Evolutionary conservation across 1,140 invertebrate genomes (phyloP).

Genomic region (Drosophila guanche): DNA sequence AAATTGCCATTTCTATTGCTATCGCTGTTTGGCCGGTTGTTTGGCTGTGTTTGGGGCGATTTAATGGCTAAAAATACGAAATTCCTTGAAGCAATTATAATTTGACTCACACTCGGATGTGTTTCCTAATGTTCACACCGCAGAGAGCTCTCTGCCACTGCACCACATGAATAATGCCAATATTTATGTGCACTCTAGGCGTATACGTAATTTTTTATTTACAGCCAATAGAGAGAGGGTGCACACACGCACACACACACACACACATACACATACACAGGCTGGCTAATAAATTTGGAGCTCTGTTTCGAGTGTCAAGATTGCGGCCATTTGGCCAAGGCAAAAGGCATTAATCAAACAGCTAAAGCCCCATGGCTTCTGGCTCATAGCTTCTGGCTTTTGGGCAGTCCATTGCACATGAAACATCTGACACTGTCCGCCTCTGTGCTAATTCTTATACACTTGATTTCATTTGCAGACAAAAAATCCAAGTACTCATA

Average conservation of each 20-base stretch:
- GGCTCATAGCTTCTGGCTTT: slow-evolving; percentile 7
- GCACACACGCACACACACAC: slow-evolving; percentile 27
- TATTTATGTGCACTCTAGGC: slow-evolving; percentile 54
- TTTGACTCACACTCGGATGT: slow-evolving; percentile 17
- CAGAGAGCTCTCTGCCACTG: too few species aligned
- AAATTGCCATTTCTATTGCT: too few species aligned
- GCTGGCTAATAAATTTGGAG: slow-evolving; percentile 67
- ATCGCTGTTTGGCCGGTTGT: slow-evolving; percentile 10
- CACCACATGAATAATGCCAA: slow-evolving; percentile 59
- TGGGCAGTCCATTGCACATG: slow-evolving; percentile 33
- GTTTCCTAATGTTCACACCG: neutral
- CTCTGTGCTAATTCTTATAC: slow-evolving; percentile 10
- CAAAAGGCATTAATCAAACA: slow-evolving; percentile 57
- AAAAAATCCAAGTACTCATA: slow-evolving; percentile 93
- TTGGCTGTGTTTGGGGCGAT: slow-evolving; percentile 22
- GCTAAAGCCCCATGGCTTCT: slow-evolving; percentile 30
- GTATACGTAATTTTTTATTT: slow-evolving; percentile 53
- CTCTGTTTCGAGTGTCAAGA: slow-evolving; percentile 67
- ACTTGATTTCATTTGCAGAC: slow-evolving; percentile 87
- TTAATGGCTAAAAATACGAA: slow-evolving; percentile 43
- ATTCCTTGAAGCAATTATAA: slow-evolving; percentile 35
- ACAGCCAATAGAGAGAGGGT: neutral
- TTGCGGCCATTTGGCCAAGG: slow-evolving; percentile 57
- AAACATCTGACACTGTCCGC: neutral
- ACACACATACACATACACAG: slow-evolving; percentile 48